Percentiles rank a stretch among this genome's conserved stretches.
phyloP scores from a whole-genome alignment of 2,797 vertebrate genomes.

The Clarias platycephalus region DNA sequence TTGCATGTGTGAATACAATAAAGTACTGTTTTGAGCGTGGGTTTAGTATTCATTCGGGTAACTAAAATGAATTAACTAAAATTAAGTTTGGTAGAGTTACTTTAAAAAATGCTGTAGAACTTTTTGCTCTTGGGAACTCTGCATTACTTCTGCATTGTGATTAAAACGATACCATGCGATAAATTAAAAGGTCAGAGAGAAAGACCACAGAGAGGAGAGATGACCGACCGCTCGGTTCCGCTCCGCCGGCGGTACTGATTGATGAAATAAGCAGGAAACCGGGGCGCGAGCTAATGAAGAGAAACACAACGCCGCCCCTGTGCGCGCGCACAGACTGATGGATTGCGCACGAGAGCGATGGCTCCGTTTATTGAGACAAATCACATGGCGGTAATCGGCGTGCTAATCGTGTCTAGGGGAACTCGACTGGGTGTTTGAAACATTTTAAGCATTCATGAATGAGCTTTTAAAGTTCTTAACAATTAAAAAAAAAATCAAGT shows the following conservation, averaged over 20 bases:
- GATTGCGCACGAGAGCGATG: slow-evolving; percentile 47
- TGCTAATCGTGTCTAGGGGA: slow-evolving; percentile 29
- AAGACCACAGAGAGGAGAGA: not conserved
- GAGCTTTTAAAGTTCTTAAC: not conserved
- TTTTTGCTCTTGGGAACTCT: not conserved
- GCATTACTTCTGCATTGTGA: not conserved
- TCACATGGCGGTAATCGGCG: slow-evolving; percentile 46
- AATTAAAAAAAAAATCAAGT: not conserved
- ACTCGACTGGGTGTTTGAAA: slow-evolving; percentile 1
- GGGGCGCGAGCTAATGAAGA: slow-evolving; percentile 59
- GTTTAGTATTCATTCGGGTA: not conserved
- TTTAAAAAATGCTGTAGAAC: not conserved
- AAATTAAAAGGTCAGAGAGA: slow-evolving; percentile 47
- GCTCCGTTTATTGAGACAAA: slow-evolving; percentile 44
- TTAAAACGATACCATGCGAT: slow-evolving; percentile 50
- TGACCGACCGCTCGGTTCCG: slow-evolving; percentile 5
- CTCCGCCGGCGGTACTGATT: slow-evolving; percentile 36
- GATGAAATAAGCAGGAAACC: slow-evolving; percentile 57
- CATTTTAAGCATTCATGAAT: slow-evolving; percentile 7
- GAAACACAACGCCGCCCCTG: slow-evolving; percentile 56
- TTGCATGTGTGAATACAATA: not conserved
- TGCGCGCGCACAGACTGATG: slow-evolving; percentile 56
- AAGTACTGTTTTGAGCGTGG: not conserved
- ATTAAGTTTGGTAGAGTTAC: not conserved
- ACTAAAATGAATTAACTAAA: not conserved